Evolutionary conservation across 2,797 vertebrate genomes (phyloP).

Genomic region (Discoglossus pictus): DNA sequence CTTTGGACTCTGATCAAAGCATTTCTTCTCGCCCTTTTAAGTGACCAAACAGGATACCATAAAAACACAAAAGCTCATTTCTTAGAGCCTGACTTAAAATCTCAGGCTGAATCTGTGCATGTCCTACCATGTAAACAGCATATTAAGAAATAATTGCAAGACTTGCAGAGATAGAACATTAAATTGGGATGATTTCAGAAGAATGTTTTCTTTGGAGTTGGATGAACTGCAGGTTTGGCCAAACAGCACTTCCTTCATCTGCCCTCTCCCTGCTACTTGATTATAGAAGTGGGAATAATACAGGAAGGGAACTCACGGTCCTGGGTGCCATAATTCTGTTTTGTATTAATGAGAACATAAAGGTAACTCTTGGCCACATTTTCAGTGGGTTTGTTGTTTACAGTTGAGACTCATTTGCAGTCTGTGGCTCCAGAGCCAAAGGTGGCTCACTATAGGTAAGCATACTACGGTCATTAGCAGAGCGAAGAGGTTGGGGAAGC

Average conservation of each 20-base stretch:
- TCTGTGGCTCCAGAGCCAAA: no score
- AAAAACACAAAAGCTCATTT: conserved; percentile 32
- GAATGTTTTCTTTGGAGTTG: conserved; percentile 40
- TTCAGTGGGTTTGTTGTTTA: no score
- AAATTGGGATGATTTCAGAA: conserved; percentile 41
- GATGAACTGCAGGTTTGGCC: conserved; percentile 1
- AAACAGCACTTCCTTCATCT: conserved; percentile 24
- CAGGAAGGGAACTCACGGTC: conserved; percentile 29
- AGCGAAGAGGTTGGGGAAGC: no score
- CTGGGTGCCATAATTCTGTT: conserved; percentile 1
- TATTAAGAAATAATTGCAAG: conserved; percentile 30
- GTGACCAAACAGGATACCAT: conserved; percentile 11
- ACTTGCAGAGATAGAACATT: conserved; percentile 34
- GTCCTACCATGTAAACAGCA: conserved; percentile 37
- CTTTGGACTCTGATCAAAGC: conserved; percentile 11
- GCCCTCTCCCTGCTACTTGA: conserved; percentile 12
- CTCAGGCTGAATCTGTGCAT: background rate
- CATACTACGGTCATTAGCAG: no score
- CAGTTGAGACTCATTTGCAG: no score
- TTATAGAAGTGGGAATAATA: conserved; percentile 22
- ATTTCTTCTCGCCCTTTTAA: conserved; percentile 6
- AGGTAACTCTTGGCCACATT: no score
- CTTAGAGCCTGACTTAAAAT: conserved; percentile 17
- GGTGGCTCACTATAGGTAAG: no score
- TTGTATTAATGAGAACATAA: no score